Base-by-base conservation (phyloP, 2,888 invertebrate species). In the Taphrorychus bicolor region DNA sequence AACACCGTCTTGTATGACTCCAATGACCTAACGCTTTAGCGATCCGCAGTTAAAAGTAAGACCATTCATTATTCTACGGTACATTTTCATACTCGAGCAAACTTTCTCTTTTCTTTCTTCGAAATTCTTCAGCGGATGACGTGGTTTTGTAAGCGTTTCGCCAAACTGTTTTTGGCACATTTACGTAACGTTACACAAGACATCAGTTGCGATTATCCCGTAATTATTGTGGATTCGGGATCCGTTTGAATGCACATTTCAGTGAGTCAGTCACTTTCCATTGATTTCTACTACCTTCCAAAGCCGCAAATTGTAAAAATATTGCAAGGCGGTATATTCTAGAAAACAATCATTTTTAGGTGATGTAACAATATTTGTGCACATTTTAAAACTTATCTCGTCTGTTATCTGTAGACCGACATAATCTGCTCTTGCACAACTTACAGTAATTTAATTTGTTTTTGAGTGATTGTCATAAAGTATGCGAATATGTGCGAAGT, bases 51-150 rank as follows among this genome's bases (percentile, higher is more conserved):
- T 32, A 32, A 32, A 32, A 32, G 32, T 32, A 32, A 32, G 32
- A 32, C 32, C 32, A 32, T 32, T 32, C 32, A 32, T 32, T 32
- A 32, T 32, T 32, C 3, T 32, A 32, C 32, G 32, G 32, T 32
- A 32, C 32, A 45, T 45, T 16, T 45, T 45, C 45, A 5, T 45
- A 3, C 45, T 32, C 45, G 45, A 45, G 5, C 19, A n/a, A 69
- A 69, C 69, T 69, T 69, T 69, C 69, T 69, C 69, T 69, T 69
- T 69, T 64, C 69, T 65, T 60, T 69, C 60, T 54, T 61, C 19
- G 64, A 63, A 69, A 69, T 57, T 53, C 51, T 59, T 60, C 41
- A 23, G 45, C 32, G n/a, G 19, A 57, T 69, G 63, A 69, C 63
- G 69, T 57, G 41, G 60, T 64, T 40, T 54, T 45, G 59, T 59